Conservation (phyloP, 2,797 vertebrate species). For the Loris lydekkerianus region DNA sequence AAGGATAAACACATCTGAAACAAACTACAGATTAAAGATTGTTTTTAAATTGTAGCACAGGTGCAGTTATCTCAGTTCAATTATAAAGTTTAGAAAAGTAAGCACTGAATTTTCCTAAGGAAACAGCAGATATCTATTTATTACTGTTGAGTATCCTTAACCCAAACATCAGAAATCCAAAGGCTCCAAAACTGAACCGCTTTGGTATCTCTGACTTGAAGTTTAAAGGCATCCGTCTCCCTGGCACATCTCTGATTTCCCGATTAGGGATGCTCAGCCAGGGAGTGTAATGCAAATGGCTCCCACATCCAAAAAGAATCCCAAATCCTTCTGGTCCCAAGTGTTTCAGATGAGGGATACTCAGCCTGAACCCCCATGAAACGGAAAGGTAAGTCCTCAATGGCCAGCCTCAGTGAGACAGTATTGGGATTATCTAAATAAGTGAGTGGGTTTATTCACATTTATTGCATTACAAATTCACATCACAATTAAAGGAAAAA, state of each 20-base stretch:
- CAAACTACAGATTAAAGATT: neutral
- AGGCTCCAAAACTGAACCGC: neutral
- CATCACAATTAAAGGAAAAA: neutral
- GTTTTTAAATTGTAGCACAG: neutral
- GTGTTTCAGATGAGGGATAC: neutral
- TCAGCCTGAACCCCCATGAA: neutral
- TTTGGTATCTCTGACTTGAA: neutral
- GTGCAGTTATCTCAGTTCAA: neutral
- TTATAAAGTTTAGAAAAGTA: slow-evolving; percentile 38
- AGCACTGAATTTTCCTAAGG: slow-evolving; percentile 11
- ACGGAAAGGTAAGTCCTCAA: neutral
- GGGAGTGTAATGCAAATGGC: neutral
- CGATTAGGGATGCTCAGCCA: neutral
- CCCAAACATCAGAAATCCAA: neutral
- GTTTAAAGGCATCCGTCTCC: neutral
- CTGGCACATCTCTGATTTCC: neutral
- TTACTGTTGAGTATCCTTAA: neutral
- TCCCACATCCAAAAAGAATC: neutral
- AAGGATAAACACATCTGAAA: slow-evolving; percentile 74
- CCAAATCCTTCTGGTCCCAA: neutral
- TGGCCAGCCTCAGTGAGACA: fast-evolving
- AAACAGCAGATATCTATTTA: neutral
- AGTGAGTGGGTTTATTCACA: neutral
- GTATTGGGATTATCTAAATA: neutral
- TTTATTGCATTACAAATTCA: neutral